Conservation (phyloP, 2,797 vertebrate species). For the Loris lydekkerianus region DNA sequence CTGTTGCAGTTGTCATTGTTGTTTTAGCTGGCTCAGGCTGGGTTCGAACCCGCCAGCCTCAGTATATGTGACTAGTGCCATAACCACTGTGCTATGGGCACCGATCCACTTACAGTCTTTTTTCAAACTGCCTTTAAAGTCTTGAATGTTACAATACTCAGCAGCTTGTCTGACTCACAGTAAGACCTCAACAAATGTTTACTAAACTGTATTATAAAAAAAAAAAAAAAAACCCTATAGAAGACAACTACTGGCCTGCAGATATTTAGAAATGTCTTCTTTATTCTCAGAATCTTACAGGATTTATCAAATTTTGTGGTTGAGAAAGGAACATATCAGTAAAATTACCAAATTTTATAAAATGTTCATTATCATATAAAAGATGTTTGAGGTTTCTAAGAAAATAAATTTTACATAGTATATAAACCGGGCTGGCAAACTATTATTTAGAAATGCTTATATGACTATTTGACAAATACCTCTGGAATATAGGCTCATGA, state of each 20-base stretch:
- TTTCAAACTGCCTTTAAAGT: not conserved
- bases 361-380: constrained; percentile 17
- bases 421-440: constrained; percentile 26
- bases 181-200: not conserved
- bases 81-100: no score
- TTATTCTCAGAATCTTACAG: constrained; percentile 44
- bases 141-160: not conserved
- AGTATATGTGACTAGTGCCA: no score
- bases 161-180: not conserved
- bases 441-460: constrained; percentile 24
- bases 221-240: not conserved
- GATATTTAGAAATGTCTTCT: constrained; percentile 33
- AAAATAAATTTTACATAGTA: constrained; percentile 16
- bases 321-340: not conserved
- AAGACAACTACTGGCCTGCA: not conserved
- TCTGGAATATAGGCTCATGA: constrained; percentile 21
- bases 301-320: constrained; percentile 11
- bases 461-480: not conserved
- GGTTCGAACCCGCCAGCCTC: no score
- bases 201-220: not conserved
- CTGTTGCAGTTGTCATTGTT: no score
- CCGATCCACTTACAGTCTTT: not conserved
- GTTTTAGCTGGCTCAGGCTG: no score
- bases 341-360: constrained; percentile 20
- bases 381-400: constrained; percentile 41